Conservation (phyloP, 2,113 vertebrate genomes). For the Vireo altiloquus region DNA sequence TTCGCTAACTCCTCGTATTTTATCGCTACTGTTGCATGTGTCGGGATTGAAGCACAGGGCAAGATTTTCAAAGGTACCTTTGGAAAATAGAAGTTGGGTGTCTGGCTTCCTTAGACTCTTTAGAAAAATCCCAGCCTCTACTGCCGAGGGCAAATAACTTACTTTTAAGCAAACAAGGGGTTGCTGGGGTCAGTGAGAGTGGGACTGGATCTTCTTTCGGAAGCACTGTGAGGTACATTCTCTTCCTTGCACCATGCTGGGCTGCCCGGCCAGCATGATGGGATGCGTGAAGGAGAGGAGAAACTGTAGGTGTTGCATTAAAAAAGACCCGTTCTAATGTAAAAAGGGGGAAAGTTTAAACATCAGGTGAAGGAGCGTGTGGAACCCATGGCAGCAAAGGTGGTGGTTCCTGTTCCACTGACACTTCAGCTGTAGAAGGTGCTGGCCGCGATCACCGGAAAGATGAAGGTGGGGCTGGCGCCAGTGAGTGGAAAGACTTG, state of each 20-base stretch:
- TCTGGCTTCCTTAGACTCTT: background rate
- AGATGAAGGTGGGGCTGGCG: background rate
- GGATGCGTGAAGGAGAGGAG: background rate
- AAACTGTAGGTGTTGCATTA: background rate
- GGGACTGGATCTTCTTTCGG: background rate
- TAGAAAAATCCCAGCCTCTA: background rate
- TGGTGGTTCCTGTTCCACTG: background rate
- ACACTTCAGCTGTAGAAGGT: background rate
- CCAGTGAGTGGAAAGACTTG: background rate
- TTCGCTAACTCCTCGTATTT: background rate
- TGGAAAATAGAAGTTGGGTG: background rate
- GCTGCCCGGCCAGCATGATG: background rate
- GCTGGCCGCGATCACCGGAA: background rate
- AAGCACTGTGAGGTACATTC: background rate
- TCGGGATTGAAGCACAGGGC: background rate
- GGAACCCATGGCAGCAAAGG: background rate
- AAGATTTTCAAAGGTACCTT: background rate
- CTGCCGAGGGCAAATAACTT: background rate
- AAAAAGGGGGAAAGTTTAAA: background rate
- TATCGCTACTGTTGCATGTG: background rate
- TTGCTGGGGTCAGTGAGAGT: background rate
- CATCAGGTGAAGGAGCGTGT: rapidly evolving
- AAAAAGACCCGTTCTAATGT: background rate
- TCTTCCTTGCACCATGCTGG: rapidly evolving
- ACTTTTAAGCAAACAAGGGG: background rate